These are phyloP conservation scores for Dreissena rostriformis DNA, from an alignment of 1,140 invertebrate genomes.

Conservation along the genomic window DNA sequence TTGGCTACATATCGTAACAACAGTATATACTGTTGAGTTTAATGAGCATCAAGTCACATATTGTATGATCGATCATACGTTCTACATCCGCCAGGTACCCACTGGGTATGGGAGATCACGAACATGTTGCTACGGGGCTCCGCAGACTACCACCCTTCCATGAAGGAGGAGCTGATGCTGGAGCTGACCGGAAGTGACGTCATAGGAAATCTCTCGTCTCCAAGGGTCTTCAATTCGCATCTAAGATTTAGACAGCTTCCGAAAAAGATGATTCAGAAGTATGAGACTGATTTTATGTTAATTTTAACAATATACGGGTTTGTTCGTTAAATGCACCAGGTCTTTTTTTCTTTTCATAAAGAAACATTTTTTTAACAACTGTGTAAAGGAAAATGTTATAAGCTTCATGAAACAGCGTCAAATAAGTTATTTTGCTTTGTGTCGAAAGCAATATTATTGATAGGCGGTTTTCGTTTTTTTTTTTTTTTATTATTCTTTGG, in stretches of 20 bases:
- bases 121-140: conserved; percentile 64
- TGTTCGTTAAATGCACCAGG: no score
- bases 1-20: no score
- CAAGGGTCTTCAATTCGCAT: conserved; percentile 72
- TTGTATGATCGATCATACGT: no score
- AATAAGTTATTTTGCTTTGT: no score
- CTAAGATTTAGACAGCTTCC: conserved; percentile 63
- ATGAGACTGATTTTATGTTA: neutral
- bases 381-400: neutral
- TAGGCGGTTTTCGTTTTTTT: no score
- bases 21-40: no score
- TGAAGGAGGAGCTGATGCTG: conserved; percentile 62
- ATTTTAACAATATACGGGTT: no score
- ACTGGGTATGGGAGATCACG: conserved; percentile 74
- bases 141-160: conserved; percentile 58
- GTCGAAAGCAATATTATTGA: no score
- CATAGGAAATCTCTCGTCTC: conserved; percentile 61
- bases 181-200: conserved; percentile 50
- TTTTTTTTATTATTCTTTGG: no score
- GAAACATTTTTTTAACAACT: neutral
- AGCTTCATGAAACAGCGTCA: no score
- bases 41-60: no score
- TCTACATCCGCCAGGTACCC: conserved; percentile 63
- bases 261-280: conserved; percentile 38
- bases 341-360: neutral